Base-by-base conservation (phyloP, 2,888 invertebrate species). In the Sarcophaga subvicina region DNA sequence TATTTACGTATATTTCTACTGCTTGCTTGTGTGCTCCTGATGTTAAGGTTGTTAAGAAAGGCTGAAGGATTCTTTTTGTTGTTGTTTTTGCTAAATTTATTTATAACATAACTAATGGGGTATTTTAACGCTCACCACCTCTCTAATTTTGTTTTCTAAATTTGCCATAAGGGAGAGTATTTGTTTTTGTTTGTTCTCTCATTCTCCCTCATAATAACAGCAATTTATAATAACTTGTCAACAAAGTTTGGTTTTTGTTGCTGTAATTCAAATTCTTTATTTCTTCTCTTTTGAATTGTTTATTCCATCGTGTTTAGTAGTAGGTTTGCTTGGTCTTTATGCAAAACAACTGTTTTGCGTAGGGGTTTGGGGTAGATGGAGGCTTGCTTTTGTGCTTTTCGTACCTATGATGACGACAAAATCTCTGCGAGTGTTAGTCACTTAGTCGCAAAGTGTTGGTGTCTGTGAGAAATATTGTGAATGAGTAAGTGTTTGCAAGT, bases 151-250 rank as follows among this genome's bases (percentile, higher is more conserved):
- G 37, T 37, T 37, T 37, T 37, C 8, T 37, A 37, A 8, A 37
- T 37, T 37, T 8, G 37, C 8, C 10, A 37, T 47, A 63, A 63
- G 27, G 27, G 66, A 72, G 71, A 47, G 54, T 66, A 54, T 72
- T 78, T 47, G 6, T 37, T 27, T 27, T 17, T 63, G 54, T 20
- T 22, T 45, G 8, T 67, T 66, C 22, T 67, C 1, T 20, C 62
- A 25, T 54, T 76, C 66, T 73, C 66, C 22, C 37, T 37, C 37
- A 37, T 37, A 37, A 37, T 10, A 10, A 37, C 63, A 69, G 63
- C 20, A 72, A 66, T 66, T 76, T 80, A 64, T 59, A 54, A 82
- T 59, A 75, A 71, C 63, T 76, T 70, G 22, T 82, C 59, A 71
- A 49, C 71, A 81, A 70, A 14, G 47, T 25, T 49, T 45, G 66